A percentile compares a stretch with the other conserved stretches of the same genome.
phyloP scores from a whole-genome alignment of 2,797 vertebrate genomes.

The Chelon labrosus region DNA sequence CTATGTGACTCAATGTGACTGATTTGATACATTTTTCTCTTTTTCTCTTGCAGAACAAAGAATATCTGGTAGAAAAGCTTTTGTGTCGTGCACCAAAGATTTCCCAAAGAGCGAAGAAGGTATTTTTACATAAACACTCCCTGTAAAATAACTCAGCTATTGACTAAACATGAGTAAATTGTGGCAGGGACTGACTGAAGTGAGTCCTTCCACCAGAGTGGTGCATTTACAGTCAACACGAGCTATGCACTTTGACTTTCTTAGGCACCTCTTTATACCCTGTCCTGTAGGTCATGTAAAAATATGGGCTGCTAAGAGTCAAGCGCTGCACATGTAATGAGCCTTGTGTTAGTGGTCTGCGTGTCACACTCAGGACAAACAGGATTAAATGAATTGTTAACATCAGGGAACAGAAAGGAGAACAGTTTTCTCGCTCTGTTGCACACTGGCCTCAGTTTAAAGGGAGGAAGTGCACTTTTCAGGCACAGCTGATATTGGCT shows the following conservation, averaged over 20 bases:
- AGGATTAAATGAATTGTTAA: slow-evolving; percentile 57
- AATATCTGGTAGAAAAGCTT: slow-evolving; percentile 96
- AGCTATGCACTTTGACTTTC: slow-evolving; percentile 38
- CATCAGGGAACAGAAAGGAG: slow-evolving; percentile 33
- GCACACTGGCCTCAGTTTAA: slow-evolving; percentile 42
- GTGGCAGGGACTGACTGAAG: slow-evolving; percentile 44
- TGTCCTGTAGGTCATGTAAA: slow-evolving; percentile 58
- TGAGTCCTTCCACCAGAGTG: slow-evolving; percentile 40
- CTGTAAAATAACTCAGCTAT: slow-evolving; percentile 60
- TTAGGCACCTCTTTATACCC: slow-evolving; percentile 37
- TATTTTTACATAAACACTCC: slow-evolving; percentile 66
- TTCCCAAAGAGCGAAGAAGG: slow-evolving; percentile 97
- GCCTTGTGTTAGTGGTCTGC: slow-evolving; percentile 32
- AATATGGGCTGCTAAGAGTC: slow-evolving; percentile 63
- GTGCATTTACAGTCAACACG: slow-evolving; percentile 74
- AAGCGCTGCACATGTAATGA: slow-evolving; percentile 28
- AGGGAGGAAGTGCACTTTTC: slow-evolving; percentile 60
- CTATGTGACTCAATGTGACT: background rate
- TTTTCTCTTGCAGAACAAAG: slow-evolving; percentile 92
- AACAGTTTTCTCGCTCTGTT: slow-evolving; percentile 51
- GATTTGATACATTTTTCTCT: slow-evolving; percentile 34
- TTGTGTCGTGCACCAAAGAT: slow-evolving; percentile 96
- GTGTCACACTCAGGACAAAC: slow-evolving; percentile 53
- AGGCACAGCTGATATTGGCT: slow-evolving; percentile 61
- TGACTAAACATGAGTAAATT: slow-evolving; percentile 65